Percentiles rank a stretch among this genome's conserved stretches.
Conservation (phyloP, 2,888 invertebrate genomes). For the Hypsopygia costalis region DNA sequence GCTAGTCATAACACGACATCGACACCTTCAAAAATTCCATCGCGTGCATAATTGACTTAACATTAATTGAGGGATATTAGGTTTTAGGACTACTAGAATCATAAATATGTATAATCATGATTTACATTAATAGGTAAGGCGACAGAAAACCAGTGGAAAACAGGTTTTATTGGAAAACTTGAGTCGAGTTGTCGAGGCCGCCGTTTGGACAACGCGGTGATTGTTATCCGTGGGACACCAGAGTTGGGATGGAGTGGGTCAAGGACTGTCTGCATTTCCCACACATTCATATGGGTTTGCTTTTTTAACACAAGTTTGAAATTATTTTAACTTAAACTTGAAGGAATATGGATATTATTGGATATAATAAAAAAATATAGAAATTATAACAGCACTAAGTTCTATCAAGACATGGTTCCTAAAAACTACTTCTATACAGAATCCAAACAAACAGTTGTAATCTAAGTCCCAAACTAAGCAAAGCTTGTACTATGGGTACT, state of each 20-base stretch:
- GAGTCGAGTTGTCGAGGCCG: conserved; percentile 20
- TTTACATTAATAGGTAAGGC: conserved; percentile 4
- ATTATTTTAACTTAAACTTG: no score
- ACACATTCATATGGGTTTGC: conserved; percentile 23
- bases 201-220: conserved; percentile 34
- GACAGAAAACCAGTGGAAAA: conserved; percentile 27
- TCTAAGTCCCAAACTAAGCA: no score
- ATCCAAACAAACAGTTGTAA: no score
- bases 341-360: no score
- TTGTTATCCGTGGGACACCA: conserved; percentile 54
- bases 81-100: not conserved
- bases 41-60: no score
- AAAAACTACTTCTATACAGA: no score
- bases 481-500: no score
- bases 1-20: not conserved
- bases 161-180: conserved; percentile 30
- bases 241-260: conserved; percentile 41
- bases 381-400: no score
- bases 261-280: conserved; percentile 52
- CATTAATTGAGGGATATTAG: not conserved
- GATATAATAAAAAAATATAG: no score
- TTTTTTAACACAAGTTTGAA: no score
- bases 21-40: not conserved
- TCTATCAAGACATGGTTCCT: no score
- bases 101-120: conserved; percentile 1